A percentile compares a stretch with the other conserved stretches of the same genome.
phyloP scores from a whole-genome alignment of 2,888 invertebrate species.

The Alloscopus bannaensis region DNA sequence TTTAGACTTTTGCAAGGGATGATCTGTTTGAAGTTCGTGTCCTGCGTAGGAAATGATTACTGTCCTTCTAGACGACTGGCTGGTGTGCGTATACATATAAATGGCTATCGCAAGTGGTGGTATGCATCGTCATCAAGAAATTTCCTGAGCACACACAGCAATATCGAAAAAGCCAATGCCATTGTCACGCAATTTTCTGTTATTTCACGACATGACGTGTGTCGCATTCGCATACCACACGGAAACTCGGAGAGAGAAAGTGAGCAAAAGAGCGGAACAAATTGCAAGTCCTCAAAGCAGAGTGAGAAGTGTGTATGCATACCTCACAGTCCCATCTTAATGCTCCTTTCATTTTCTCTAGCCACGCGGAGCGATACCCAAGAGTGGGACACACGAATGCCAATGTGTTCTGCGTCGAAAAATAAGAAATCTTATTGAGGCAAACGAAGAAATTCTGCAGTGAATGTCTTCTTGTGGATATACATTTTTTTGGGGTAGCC shows the following conservation, averaged over 20 bases:
- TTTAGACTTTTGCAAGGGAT: not conserved
- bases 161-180: conserved; percentile 37
- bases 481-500: not conserved
- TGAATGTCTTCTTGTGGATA: not conserved
- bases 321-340: too few species aligned
- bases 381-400: conserved; percentile 4
- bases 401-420: conserved; percentile 9
- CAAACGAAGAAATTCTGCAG: conserved; percentile 17
- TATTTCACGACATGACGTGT: conserved; percentile 44
- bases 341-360: not conserved
- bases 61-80: not conserved
- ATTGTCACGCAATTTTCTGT: conserved; percentile 60
- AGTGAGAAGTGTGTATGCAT: too few species aligned
- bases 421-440: conserved; percentile 40
- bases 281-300: not conserved
- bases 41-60: conserved; percentile 22
- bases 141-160: conserved; percentile 5
- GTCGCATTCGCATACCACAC: too few species aligned
- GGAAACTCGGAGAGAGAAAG: too few species aligned
- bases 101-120: too few species aligned
- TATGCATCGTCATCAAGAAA: conserved; percentile 5
- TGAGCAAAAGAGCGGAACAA: conserved; percentile 3
- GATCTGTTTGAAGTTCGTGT: conserved; percentile 23
- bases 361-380: not conserved
- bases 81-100: not conserved